Conservation (phyloP, 2,113 vertebrate genomes). For the Taxidea taxus region DNA sequence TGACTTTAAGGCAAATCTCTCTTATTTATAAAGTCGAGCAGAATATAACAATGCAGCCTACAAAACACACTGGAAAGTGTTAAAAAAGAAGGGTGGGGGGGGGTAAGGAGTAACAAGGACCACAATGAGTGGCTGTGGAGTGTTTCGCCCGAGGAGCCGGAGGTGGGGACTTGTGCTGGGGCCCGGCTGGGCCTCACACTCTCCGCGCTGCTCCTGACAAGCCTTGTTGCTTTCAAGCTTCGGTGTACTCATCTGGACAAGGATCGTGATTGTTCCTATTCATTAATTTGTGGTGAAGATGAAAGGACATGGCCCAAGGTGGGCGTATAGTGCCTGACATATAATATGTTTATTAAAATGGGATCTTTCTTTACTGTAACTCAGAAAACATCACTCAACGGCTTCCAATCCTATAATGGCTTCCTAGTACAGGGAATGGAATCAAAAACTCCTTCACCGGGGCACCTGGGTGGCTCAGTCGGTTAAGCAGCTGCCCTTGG, state of each 20-base stretch:
- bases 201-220: not conserved
- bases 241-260: not conserved
- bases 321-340: too few species aligned
- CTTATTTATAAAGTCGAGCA: conserved; percentile 81
- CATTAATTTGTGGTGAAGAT: not conserved
- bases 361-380: not conserved
- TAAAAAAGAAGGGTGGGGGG: not conserved
- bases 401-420: not conserved
- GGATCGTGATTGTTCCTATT: not conserved
- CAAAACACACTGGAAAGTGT: conserved; percentile 60
- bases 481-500: not conserved
- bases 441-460: not conserved
- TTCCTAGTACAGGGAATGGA: not conserved
- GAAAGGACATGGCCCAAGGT: not conserved
- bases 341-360: not conserved
- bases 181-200: accelerated
- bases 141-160: not conserved
- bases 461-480: not conserved
- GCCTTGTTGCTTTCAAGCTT: not conserved
- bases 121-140: not conserved
- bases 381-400: not conserved
- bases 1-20: conserved; percentile 79
- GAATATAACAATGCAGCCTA: conserved; percentile 76
- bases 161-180: accelerated
- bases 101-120: not conserved